These are phyloP conservation scores for Leucozona laternaria DNA, from an alignment of 2,888 invertebrate genomes.

Conservation along the genomic window DNA sequence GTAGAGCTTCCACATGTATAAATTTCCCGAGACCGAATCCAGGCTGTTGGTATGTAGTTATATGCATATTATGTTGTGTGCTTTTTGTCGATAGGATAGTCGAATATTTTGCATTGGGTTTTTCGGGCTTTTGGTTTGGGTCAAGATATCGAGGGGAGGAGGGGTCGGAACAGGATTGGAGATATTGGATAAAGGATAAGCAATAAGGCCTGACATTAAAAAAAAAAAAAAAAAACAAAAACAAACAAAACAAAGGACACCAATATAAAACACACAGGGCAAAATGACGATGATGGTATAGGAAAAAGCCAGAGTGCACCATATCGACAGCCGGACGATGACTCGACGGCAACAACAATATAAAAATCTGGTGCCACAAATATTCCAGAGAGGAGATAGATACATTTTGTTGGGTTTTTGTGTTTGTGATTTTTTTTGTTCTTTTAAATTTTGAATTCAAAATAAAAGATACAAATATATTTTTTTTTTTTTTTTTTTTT, in stretches of 20 bases:
- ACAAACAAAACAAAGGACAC: constrained; percentile 24
- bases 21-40: constrained; percentile 47
- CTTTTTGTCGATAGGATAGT: constrained; percentile 57
- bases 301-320: constrained; percentile 29
- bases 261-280: constrained; percentile 37
- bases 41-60: not conserved
- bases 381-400: constrained; percentile 62
- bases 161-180: constrained; percentile 45
- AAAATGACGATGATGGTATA: constrained; percentile 46
- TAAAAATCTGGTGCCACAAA: constrained; percentile 72
- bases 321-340: constrained; percentile 49
- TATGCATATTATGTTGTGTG: not conserved
- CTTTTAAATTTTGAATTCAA: constrained; percentile 37
- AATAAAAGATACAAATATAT: constrained; percentile 38
- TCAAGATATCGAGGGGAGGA: constrained; percentile 19
- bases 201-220: constrained; percentile 53
- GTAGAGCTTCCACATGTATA: constrained; percentile 60
- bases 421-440: constrained; percentile 11
- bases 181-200: constrained; percentile 68
- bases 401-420: constrained; percentile 53
- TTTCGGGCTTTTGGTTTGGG: constrained; percentile 19
- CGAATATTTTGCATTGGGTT: constrained; percentile 36
- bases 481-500: not conserved
- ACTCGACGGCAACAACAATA: constrained; percentile 39
- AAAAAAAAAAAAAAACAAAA: constrained; percentile 30